Evolutionary conservation across 2,888 invertebrate species (phyloP).

Genomic region (Watsonalla cultraria): DNA sequence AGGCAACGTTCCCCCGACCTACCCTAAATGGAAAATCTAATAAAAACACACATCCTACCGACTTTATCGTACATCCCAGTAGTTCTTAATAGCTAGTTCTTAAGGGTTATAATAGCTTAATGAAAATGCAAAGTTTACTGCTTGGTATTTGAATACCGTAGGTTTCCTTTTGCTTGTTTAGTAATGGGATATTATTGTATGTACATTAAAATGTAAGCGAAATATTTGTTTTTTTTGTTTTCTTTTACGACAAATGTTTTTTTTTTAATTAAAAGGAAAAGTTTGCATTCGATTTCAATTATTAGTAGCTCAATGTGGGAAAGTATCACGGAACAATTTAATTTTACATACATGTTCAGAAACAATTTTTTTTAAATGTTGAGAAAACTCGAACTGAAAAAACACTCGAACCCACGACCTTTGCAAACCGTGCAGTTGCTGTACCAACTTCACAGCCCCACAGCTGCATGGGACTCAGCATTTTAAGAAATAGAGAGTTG

Average conservation of each 20-base stretch:
- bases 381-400: no score
- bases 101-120: conserved; percentile 6
- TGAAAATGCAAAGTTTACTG: background rate
- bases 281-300: no score
- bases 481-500: no score
- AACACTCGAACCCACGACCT: no score
- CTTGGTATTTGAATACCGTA: conserved; percentile 9
- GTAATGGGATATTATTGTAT: conserved; percentile 42
- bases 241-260: conserved; percentile 11
- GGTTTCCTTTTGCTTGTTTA: conserved; percentile 45
- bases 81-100: accelerated
- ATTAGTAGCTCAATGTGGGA: no score
- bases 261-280: no score
- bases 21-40: conserved; percentile 36
- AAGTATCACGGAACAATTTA: no score
- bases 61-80: conserved; percentile 1
- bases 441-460: no score
- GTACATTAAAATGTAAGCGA: conserved; percentile 32
- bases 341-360: no score
- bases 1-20: conserved; percentile 41
- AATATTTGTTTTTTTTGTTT: conserved; percentile 26
- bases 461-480: no score
- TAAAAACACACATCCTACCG: conserved; percentile 27
- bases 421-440: no score
- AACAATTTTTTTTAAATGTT: no score